Conservation (phyloP, 1,140 invertebrate genomes). For the Cydia strobilella region DNA sequence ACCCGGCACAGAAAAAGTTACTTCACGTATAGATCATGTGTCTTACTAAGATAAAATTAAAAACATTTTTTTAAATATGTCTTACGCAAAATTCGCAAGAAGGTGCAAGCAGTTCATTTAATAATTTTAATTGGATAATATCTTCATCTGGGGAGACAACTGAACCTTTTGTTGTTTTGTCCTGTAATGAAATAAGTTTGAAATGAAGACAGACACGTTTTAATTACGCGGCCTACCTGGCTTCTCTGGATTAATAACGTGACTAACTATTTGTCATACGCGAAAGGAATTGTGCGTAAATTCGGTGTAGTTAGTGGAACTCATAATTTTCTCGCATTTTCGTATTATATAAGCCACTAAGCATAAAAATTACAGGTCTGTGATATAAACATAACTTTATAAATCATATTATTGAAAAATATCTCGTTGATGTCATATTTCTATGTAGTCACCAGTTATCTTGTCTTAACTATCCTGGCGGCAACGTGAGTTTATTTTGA, state of each 20-base stretch:
- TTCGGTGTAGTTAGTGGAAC: neutral
- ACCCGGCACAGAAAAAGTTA: neutral
- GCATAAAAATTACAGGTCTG: too few relatives aligned
- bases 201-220: slow-evolving; percentile 28
- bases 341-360: too few relatives aligned
- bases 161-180: slow-evolving; percentile 23
- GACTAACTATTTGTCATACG: slow-evolving; percentile 8
- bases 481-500: too few relatives aligned
- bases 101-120: neutral
- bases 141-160: neutral
- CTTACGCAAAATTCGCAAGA: neutral
- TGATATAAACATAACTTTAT: too few relatives aligned
- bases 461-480: too few relatives aligned
- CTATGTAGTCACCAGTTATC: too few relatives aligned
- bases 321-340: neutral
- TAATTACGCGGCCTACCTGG: slow-evolving; percentile 27
- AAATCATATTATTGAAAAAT: too few relatives aligned
- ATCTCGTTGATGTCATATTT: too few relatives aligned
- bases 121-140: slow-evolving; percentile 24
- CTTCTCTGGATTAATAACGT: neutral
- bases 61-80: neutral
- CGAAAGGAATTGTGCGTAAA: neutral
- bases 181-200: slow-evolving; percentile 13
- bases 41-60: neutral
- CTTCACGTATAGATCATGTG: neutral